Conservation (phyloP, 2,888 invertebrate species). For the Caenorhabditis sinica region DNA sequence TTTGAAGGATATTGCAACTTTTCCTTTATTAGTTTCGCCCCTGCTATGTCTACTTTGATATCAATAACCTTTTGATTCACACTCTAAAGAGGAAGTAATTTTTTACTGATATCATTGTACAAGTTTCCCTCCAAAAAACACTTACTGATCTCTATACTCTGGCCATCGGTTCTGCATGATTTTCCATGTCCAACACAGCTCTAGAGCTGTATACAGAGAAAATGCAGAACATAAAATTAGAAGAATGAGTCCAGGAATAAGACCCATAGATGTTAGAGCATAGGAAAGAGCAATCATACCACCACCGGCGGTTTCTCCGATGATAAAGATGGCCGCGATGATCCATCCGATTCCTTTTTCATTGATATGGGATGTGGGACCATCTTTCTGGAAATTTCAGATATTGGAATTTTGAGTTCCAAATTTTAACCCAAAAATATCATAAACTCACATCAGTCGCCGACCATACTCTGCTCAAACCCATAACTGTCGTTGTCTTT, state of each 20-base stretch:
- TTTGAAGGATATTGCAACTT: too few relatives aligned
- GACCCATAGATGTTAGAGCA: slow-evolving; percentile 65
- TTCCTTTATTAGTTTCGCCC: too few relatives aligned
- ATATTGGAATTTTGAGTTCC: too few relatives aligned
- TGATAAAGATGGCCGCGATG: slow-evolving; percentile 67
- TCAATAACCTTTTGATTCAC: neutral
- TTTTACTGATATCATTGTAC: neutral
- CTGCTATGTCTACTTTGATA: neutral
- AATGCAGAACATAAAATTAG: slow-evolving; percentile 59
- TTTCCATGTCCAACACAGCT: slow-evolving; percentile 68
- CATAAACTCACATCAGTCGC: slow-evolving; percentile 46
- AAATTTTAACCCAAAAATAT: neutral
- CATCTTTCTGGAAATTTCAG: slow-evolving; percentile 40
- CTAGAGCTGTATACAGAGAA: slow-evolving; percentile 63
- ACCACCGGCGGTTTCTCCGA: slow-evolving; percentile 72
- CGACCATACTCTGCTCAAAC: slow-evolving; percentile 60
- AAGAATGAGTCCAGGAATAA: slow-evolving; percentile 59
- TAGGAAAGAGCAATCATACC: slow-evolving; percentile 70
- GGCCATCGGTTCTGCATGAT: slow-evolving; percentile 73
- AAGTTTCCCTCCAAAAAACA: neutral
- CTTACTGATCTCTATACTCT: slow-evolving; percentile 65
- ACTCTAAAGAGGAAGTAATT: slow-evolving; percentile 5
- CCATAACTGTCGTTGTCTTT: slow-evolving; percentile 10
- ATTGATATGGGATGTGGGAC: slow-evolving; percentile 63
- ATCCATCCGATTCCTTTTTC: slow-evolving; percentile 70